Conservation (phyloP, 2,113 vertebrate genomes). For the Tyrannus savana region DNA sequence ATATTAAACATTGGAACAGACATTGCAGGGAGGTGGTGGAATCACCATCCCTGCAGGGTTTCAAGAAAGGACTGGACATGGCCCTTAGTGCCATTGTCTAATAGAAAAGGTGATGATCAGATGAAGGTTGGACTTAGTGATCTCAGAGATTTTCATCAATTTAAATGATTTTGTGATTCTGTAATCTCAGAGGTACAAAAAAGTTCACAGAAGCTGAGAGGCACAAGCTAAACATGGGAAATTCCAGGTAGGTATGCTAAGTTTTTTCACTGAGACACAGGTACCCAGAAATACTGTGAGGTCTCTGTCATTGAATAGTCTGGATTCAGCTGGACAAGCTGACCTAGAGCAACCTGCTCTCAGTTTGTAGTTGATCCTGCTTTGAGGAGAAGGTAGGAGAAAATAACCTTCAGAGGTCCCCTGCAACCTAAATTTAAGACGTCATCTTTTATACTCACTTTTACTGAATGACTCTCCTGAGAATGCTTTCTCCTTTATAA, state of each 20-base stretch:
- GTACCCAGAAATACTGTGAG: not conserved
- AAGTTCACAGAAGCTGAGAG: not conserved
- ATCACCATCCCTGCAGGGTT: no score
- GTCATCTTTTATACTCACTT: not conserved
- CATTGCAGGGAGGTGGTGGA: not conserved
- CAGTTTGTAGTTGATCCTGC: not conserved
- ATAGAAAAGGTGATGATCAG: not conserved
- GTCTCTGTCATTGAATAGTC: not conserved
- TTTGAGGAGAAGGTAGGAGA: not conserved
- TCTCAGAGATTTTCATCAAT: not conserved
- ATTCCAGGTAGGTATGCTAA: not conserved
- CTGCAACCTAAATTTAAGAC: not conserved
- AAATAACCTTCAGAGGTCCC: not conserved
- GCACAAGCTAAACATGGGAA: not conserved
- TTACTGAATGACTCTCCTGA: not conserved
- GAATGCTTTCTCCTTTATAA: not conserved
- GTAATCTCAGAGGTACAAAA: not conserved
- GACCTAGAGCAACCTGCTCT: not conserved
- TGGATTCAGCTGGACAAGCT: not conserved
- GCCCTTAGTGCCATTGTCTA: not conserved
- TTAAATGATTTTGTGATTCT: not conserved
- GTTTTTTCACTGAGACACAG: not conserved
- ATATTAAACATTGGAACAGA: not conserved
- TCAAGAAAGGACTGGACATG: not conserved
- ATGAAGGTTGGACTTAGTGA: accelerated